phyloP scores from a whole-genome alignment of 2,113 vertebrate genomes.

The Melanotaenia duboulayi region DNA sequence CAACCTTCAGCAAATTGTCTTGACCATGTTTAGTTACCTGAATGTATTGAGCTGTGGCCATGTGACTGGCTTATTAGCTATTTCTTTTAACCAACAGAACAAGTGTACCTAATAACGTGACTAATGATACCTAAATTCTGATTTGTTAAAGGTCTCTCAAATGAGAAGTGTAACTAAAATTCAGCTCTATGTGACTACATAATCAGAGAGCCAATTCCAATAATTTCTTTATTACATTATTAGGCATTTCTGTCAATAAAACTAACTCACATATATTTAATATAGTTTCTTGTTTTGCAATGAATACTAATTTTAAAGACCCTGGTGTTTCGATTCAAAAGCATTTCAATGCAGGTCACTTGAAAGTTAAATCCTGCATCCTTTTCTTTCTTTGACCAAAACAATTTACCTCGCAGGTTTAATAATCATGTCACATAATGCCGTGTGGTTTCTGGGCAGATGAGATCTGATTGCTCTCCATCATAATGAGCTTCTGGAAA shows the following conservation, averaged over 20 bases:
- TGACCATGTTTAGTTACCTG: too few species aligned
- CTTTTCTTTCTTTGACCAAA: constrained; percentile 16
- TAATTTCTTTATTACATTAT: background rate
- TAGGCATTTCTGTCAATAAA: background rate
- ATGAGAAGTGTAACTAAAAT: background rate
- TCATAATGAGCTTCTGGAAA: constrained; percentile 71
- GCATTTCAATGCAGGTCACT: background rate
- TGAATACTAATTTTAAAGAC: background rate
- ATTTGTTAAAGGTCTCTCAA: background rate
- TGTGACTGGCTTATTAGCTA: too few species aligned
- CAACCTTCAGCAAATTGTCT: too few species aligned
- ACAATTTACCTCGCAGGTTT: constrained; percentile 39
- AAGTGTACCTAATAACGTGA: too few species aligned
- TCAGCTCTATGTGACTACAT: background rate
- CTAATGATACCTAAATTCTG: background rate
- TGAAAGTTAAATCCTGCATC: background rate
- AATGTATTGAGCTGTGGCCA: too few species aligned
- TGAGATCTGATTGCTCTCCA: constrained; percentile 64
- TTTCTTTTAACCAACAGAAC: too few species aligned
- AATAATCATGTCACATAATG: constrained; percentile 58
- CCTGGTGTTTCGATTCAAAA: background rate
- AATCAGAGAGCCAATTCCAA: background rate
- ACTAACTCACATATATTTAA: background rate
- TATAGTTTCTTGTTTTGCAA: background rate
- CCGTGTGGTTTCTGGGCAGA: constrained; percentile 45